A percentile compares a stretch with the other conserved stretches of the same genome.
Evolutionary conservation across 2,797 vertebrate genomes (phyloP).

Genomic region (Sebastes matsubarae): DNA sequence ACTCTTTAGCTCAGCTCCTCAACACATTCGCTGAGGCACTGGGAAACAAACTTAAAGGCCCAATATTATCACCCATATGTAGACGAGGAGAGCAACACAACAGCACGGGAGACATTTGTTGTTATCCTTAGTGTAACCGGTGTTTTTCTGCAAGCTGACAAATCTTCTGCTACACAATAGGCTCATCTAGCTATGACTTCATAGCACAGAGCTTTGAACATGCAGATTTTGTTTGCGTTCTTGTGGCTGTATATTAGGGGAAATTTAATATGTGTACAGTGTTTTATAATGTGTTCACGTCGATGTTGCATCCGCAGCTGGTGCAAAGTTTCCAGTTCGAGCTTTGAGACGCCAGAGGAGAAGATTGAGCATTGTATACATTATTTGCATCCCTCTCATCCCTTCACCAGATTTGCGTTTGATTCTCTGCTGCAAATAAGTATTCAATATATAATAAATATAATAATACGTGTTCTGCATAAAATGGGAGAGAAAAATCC

Average conservation of each 20-base stretch:
- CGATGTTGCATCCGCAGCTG: neutral
- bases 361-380: neutral
- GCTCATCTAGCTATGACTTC: neutral
- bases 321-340: neutral
- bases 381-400: neutral
- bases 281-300: neutral
- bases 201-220: neutral
- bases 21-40: conserved; percentile 78
- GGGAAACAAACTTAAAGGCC: conserved; percentile 80
- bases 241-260: neutral
- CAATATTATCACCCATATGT: conserved; percentile 76
- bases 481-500: neutral
- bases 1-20: conserved; percentile 76
- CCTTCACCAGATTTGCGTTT: neutral
- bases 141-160: conserved; percentile 40
- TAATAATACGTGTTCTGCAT: neutral
- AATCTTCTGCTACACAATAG: conserved; percentile 7
- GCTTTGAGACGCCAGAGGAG: neutral
- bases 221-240: neutral
- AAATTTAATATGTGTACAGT: neutral
- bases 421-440: neutral
- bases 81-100: conserved; percentile 70
- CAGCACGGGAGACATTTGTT: conserved; percentile 65
- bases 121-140: conserved; percentile 38
- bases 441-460: neutral